phyloP scores from a whole-genome alignment of 2,888 invertebrate genomes.

The Stenodema calcarata region DNA sequence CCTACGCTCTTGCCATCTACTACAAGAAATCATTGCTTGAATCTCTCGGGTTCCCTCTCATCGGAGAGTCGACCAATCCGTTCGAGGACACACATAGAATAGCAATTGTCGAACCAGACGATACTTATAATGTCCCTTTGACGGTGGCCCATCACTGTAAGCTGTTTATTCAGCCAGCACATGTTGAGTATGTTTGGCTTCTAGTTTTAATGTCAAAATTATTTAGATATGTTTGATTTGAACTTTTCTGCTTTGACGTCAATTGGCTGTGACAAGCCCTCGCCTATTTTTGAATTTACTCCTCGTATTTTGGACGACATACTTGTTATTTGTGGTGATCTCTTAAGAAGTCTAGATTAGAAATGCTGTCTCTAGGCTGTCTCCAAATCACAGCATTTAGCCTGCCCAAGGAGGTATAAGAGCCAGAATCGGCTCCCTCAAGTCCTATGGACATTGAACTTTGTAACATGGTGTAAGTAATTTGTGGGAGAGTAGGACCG shows the following conservation, averaged over 20 bases:
- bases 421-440: no score
- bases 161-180: constrained; percentile 75
- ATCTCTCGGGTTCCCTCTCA: constrained; percentile 68
- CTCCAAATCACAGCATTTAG: no score
- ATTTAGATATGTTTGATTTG: neutral
- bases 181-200: constrained; percentile 60
- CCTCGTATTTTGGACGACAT: no score
- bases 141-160: constrained; percentile 82
- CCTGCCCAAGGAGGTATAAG: no score
- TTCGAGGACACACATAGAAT: constrained; percentile 77
- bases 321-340: no score
- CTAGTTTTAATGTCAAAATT: constrained; percentile 23
- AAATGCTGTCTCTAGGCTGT: no score
- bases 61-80: constrained; percentile 75
- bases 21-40: constrained; percentile 76
- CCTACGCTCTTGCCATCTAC: constrained; percentile 75
- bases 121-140: constrained; percentile 77
- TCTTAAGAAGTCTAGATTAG: no score
- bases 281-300: no score
- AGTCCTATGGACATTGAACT: no score
- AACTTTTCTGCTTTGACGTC: neutral
- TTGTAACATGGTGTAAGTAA: no score
- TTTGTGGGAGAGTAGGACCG: no score
- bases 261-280: no score
- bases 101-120: constrained; percentile 75